These are phyloP conservation scores for Todus mexicanus DNA, from an alignment of 2,797 vertebrate species.

Conservation along the genomic window DNA sequence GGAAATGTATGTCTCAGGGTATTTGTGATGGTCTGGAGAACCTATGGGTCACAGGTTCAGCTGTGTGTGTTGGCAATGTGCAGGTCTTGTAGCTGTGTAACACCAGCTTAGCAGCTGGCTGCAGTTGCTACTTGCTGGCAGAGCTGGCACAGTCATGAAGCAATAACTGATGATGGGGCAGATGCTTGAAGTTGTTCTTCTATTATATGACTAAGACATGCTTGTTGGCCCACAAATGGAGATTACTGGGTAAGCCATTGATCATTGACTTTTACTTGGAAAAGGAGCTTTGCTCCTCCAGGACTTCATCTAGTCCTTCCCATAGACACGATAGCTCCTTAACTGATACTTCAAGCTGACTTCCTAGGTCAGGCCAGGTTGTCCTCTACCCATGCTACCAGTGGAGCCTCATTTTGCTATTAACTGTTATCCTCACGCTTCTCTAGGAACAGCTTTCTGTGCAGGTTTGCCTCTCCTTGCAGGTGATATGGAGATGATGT, in stretches of 20 bases:
- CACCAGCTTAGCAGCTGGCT: neutral
- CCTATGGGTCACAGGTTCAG: neutral
- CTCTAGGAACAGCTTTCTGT: neutral
- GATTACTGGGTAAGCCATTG: neutral
- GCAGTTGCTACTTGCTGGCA: neutral
- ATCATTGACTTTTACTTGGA: neutral
- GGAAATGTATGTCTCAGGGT: neutral
- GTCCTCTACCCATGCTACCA: neutral
- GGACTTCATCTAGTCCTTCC: neutral
- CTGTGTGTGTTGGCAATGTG: fast-evolving
- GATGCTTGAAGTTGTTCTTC: neutral
- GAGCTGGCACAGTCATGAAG: neutral
- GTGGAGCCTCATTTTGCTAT: neutral
- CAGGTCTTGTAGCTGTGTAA: neutral
- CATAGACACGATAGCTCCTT: neutral
- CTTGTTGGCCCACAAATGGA: neutral
- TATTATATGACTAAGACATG: neutral
- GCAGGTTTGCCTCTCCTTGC: neutral
- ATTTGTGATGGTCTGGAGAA: conserved; percentile 16
- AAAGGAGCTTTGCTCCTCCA: neutral
- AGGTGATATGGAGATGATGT: neutral
- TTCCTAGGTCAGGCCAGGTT: neutral
- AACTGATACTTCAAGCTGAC: neutral
- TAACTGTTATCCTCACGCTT: fast-evolving
- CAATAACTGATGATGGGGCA: neutral